Conservation (phyloP, 1,140 invertebrate genomes). For the Drosophila ogumai region DNA sequence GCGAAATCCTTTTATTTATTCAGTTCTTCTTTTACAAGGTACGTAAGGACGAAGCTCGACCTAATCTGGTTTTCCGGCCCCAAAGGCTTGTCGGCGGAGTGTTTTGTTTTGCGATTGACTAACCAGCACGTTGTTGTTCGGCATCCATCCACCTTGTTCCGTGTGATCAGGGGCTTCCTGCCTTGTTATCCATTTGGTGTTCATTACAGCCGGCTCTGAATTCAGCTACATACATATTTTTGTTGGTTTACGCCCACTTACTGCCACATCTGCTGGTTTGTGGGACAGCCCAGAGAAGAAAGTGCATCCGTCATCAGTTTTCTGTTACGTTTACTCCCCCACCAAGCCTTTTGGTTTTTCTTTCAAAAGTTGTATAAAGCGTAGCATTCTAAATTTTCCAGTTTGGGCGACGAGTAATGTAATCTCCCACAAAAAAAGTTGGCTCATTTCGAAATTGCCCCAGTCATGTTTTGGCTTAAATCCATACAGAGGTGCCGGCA, state of each 20-base stretch:
- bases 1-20: slow-evolving; percentile 5
- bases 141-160: neutral
- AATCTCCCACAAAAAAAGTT: slow-evolving; percentile 9
- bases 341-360: slow-evolving; percentile 6
- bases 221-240: neutral
- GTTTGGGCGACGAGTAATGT: slow-evolving; percentile 20
- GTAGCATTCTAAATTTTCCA: slow-evolving; percentile 44
- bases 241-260: slow-evolving; percentile 12
- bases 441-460: slow-evolving; percentile 43
- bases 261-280: slow-evolving; percentile 42
- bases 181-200: slow-evolving; percentile 12
- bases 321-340: slow-evolving; percentile 14
- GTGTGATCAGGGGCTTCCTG: neutral
- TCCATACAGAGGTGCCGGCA: slow-evolving; percentile 49
- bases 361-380: slow-evolving; percentile 42
- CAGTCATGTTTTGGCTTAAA: slow-evolving; percentile 65
- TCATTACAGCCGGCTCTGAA: neutral
- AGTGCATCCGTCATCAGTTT: slow-evolving; percentile 46
- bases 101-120: slow-evolving; percentile 20
- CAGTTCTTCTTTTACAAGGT: slow-evolving; percentile 28
- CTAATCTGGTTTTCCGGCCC: neutral
- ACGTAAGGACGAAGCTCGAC: slow-evolving; percentile 7
- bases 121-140: slow-evolving; percentile 15
- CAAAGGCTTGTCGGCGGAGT: neutral
- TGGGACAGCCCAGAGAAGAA: slow-evolving; percentile 4